These are phyloP conservation scores for Triplophysa siluroides DNA, from an alignment of 2,113 vertebrate species.

Conservation along the genomic window DNA sequence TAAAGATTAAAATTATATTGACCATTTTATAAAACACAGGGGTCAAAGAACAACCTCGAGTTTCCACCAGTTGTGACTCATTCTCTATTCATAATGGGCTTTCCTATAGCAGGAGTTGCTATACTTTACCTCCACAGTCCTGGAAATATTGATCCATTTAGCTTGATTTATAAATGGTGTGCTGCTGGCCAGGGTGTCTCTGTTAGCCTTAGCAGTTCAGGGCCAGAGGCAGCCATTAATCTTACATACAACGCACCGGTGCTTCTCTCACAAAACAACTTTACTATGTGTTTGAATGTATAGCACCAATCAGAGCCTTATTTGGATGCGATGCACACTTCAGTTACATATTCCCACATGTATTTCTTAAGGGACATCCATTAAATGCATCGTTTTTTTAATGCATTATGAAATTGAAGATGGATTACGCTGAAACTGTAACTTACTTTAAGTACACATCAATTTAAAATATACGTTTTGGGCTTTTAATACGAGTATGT, in stretches of 20 bases:
- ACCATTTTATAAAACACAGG: conserved; percentile 60
- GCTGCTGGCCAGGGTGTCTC: conserved; percentile 66
- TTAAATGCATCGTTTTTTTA: conserved; percentile 24
- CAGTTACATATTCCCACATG: conserved; percentile 38
- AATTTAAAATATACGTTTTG: too few species aligned
- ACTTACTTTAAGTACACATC: too few species aligned
- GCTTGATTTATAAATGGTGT: conserved; percentile 75
- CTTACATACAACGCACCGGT: conserved; percentile 65
- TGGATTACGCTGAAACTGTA: neutral
- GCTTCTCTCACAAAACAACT: conserved; percentile 66
- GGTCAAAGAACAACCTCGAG: conserved; percentile 69
- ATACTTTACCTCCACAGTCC: conserved; percentile 69
- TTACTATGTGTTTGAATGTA: conserved; percentile 57
- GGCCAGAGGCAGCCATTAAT: conserved; percentile 73
- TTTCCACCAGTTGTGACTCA: conserved; percentile 60
- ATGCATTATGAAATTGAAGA: neutral
- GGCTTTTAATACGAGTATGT: too few species aligned
- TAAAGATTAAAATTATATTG: conserved; percentile 52
- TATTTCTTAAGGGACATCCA: conserved; percentile 4
- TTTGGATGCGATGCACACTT: conserved; percentile 48
- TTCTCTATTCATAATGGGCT: conserved; percentile 54
- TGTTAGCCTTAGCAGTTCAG: conserved; percentile 59
- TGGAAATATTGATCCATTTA: conserved; percentile 76
- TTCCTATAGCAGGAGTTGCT: conserved; percentile 60
- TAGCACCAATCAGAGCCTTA: conserved; percentile 42